phyloP scores from a whole-genome alignment of 2,113 vertebrate species.

The Formicarius rufipectus region DNA sequence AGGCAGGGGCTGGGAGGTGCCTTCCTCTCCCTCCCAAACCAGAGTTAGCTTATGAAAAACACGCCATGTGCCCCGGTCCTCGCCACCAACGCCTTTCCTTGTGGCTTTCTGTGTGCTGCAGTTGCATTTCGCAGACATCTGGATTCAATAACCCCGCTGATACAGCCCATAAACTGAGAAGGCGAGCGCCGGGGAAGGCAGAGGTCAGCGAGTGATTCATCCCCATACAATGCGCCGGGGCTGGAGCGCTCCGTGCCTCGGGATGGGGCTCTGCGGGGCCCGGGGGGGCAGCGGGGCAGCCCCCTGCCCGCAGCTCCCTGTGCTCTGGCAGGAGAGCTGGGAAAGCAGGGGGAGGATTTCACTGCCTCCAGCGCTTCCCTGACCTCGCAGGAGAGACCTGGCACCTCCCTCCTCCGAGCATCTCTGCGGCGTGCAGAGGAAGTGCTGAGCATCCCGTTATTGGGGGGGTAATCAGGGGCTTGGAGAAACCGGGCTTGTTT shows the following conservation, averaged over 20 bases:
- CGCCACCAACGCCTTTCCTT: background rate
- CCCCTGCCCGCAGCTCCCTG: constrained; percentile 4
- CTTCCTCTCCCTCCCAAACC: background rate
- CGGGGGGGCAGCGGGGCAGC: constrained; percentile 1
- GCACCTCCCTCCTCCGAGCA: background rate
- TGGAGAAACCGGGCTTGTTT: background rate
- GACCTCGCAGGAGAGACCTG: background rate
- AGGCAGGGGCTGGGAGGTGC: background rate
- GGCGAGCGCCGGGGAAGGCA: constrained; percentile 63
- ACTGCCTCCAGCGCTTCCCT: background rate
- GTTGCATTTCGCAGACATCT: constrained; percentile 68
- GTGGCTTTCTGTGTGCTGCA: constrained; percentile 46
- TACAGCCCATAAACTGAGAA: constrained; percentile 75
- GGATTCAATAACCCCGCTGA: constrained; percentile 69
- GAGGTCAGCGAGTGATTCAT: constrained; percentile 71
- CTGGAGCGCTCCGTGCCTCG: background rate
- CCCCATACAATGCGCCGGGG: constrained; percentile 39
- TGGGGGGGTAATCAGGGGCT: background rate
- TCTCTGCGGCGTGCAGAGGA: background rate
- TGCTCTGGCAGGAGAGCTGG: background rate
- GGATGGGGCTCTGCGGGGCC: constrained; percentile 26
- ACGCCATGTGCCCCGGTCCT: background rate
- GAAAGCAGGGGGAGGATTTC: constrained; percentile 44
- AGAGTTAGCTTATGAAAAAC: constrained; percentile 27
- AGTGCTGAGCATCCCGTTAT: background rate